Percentiles rank a stretch among this genome's conserved stretches.
phyloP scores from a whole-genome alignment of 2,113 vertebrate species.

The Protobothrops flavoviridis region DNA sequence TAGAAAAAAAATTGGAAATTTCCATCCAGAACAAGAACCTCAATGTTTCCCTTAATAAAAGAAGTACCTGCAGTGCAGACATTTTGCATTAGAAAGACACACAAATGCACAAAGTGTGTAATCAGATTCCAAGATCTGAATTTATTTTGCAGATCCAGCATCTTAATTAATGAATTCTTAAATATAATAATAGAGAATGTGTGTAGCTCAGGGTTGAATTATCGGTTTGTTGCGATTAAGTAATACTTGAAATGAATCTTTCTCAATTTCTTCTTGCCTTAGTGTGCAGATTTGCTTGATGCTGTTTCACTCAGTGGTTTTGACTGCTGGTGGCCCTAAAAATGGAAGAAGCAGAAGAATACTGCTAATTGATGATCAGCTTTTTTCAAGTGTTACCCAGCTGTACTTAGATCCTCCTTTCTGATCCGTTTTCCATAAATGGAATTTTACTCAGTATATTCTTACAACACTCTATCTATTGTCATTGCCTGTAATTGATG shows the following conservation, averaged over 20 bases:
- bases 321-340: neutral
- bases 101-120: neutral
- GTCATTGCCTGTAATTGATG: neutral
- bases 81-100: neutral
- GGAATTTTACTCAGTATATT: neutral
- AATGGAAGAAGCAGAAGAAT: neutral
- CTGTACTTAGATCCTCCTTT: neutral
- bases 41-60: neutral
- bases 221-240: neutral
- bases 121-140: neutral
- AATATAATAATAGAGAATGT: neutral
- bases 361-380: neutral
- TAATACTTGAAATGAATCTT: neutral
- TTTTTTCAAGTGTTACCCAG: neutral
- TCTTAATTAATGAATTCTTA: neutral
- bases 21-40: neutral
- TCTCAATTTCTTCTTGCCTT: neutral
- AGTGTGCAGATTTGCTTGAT: neutral
- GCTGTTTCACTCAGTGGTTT: neutral
- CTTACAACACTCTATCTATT: neutral
- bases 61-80: accelerated
- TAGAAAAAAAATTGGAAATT: neutral
- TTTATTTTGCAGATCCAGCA: neutral
- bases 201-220: neutral
- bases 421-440: neutral